These are phyloP conservation scores for Hymenochirus boettgeri DNA, from an alignment of 2,113 vertebrate species.

Conservation along the genomic window DNA sequence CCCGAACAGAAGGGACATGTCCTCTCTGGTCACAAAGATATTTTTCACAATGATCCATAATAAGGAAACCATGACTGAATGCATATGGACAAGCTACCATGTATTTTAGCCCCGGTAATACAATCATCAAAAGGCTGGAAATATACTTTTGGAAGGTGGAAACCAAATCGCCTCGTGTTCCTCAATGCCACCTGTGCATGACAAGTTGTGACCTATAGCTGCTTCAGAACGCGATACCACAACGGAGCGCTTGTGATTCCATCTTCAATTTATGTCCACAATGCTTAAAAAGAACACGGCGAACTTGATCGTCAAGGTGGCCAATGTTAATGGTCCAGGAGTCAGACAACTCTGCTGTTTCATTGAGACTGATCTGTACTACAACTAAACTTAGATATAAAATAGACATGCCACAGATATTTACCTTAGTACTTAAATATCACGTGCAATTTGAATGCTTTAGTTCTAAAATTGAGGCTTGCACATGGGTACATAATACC, in stretches of 20 bases:
- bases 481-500: no score
- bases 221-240: constrained; percentile 1
- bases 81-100: constrained; percentile 12
- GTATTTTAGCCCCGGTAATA: constrained; percentile 19
- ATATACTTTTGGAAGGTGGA: background rate
- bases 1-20: constrained; percentile 19
- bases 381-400: background rate
- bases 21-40: constrained; percentile 28
- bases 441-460: background rate
- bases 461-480: background rate
- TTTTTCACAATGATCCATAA: constrained; percentile 27
- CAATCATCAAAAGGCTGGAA: constrained; percentile 24
- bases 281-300: background rate
- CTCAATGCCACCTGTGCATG: constrained; percentile 12
- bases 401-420: background rate
- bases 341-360: background rate
- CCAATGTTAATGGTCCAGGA: background rate
- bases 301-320: background rate
- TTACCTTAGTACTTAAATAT: background rate
- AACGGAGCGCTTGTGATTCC: background rate
- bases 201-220: constrained; percentile 12
- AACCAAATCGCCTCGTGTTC: background rate
- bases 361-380: background rate
- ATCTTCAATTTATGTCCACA: constrained; percentile 16
- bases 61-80: constrained; percentile 29